Percentiles rank a stretch among this genome's conserved stretches.
Conservation (phyloP, 2,113 vertebrate species). For the Festucalex cinctus region DNA sequence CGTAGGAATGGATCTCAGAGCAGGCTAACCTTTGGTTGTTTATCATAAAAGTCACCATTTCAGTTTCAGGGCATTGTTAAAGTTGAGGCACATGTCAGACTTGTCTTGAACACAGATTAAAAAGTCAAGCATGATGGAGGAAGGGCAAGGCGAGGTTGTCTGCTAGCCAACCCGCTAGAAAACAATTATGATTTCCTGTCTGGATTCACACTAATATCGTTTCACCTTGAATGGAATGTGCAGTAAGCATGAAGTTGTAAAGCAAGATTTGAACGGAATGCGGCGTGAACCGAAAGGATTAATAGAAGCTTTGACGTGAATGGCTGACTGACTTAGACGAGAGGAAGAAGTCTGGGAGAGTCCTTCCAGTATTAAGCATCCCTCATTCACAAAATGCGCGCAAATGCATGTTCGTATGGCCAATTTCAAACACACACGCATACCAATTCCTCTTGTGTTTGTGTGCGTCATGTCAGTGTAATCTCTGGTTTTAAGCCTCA, state of each 20-base stretch:
- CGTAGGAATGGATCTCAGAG: constrained; percentile 10
- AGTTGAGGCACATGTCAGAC: constrained; percentile 37
- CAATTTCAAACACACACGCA: constrained; percentile 28
- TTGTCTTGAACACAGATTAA: constrained; percentile 44
- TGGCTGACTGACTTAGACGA: constrained; percentile 52
- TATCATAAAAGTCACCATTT: constrained; percentile 14
- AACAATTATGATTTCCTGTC: constrained; percentile 64
- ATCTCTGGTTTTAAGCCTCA: constrained; percentile 67
- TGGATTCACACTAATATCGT: constrained; percentile 33
- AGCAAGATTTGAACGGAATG: constrained; percentile 57
- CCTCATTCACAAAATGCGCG: constrained; percentile 38
- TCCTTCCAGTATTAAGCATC: constrained; percentile 36
- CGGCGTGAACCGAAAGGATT: constrained; percentile 60
- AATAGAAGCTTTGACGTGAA: constrained; percentile 61
- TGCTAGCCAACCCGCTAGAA: constrained; percentile 33
- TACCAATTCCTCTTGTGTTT: constrained; percentile 58
- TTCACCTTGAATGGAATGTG: constrained; percentile 47
- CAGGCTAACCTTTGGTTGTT: constrained; percentile 30
- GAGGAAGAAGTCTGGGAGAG: constrained; percentile 55
- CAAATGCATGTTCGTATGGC: constrained; percentile 21
- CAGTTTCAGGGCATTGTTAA: constrained; percentile 37
- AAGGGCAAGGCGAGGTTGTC: constrained; percentile 30
- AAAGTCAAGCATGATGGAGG: constrained; percentile 35
- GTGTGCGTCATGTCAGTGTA: constrained; percentile 68
- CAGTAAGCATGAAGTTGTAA: constrained; percentile 48